phyloP scores from a whole-genome alignment of 2,888 invertebrate species.

The Anagyrus pseudococci region DNA sequence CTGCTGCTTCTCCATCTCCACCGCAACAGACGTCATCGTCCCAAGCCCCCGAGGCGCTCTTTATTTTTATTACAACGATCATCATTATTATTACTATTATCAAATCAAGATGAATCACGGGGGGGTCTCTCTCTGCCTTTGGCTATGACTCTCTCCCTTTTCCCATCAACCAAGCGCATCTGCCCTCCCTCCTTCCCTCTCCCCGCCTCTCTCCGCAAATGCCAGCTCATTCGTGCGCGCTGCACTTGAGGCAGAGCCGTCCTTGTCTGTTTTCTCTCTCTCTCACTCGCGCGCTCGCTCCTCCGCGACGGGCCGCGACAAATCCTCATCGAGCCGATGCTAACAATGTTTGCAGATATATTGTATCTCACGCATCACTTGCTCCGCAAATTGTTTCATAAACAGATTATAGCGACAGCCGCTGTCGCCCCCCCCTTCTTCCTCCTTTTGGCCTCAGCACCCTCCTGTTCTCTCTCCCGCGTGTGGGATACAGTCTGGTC shows the following conservation, averaged over 20 bases:
- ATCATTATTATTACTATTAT: constrained; percentile 15
- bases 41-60: background rate
- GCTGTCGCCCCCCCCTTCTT: constrained; percentile 45
- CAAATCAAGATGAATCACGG: constrained; percentile 39
- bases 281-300: constrained; percentile 17
- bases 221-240: background rate
- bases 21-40: too few species aligned
- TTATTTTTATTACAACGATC: background rate
- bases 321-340: constrained; percentile 61
- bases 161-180: constrained; percentile 13
- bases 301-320: constrained; percentile 50
- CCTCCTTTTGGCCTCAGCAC: too few species aligned
- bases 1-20: too few species aligned
- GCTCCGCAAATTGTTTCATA: constrained; percentile 81
- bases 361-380: constrained; percentile 72
- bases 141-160: constrained; percentile 9
- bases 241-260: constrained; percentile 6
- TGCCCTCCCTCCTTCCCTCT: constrained; percentile 22
- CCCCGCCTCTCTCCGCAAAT: too few species aligned
- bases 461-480: constrained; percentile 7
- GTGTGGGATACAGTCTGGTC: background rate
- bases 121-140: constrained; percentile 16
- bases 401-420: constrained; percentile 75
- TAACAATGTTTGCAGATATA: constrained; percentile 63
- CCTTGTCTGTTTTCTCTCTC: constrained; percentile 20